These are phyloP conservation scores for Platysternon megacephalum DNA, from an alignment of 2,113 vertebrate genomes.

Conservation along the genomic window DNA sequence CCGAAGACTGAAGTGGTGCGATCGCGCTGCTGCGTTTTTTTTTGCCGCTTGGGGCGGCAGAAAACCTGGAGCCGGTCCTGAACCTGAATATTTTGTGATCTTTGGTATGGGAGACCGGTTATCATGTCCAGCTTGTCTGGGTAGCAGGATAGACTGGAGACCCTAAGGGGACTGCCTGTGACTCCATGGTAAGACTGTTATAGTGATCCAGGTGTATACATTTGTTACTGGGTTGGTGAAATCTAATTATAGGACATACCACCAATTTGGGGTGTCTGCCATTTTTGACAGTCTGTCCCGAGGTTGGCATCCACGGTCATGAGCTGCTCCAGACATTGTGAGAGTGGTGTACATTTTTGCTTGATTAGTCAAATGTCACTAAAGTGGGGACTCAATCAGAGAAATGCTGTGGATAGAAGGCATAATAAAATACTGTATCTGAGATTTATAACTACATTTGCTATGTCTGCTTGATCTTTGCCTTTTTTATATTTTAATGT, in stretches of 20 bases:
- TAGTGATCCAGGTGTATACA: not conserved
- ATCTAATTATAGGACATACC: not conserved
- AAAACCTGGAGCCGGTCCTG: too few relatives aligned
- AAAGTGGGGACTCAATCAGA: constrained; percentile 55
- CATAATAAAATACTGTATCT: not conserved
- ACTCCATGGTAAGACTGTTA: not conserved
- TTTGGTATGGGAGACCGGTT: not conserved
- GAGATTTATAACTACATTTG: not conserved
- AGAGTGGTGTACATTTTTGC: not conserved
- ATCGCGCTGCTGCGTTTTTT: too few relatives aligned
- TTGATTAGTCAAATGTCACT: not conserved
- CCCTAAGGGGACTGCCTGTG: too few relatives aligned
- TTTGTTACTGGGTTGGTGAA: not conserved
- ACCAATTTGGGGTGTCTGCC: not conserved
- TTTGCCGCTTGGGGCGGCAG: too few relatives aligned
- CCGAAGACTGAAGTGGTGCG: too few relatives aligned
- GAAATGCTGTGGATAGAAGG: not conserved
- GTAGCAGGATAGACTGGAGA: not conserved
- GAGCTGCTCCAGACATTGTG: not conserved
- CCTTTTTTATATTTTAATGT: not conserved
- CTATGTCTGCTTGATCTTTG: not conserved
- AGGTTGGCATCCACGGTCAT: not conserved
- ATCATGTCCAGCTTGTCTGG: not conserved
- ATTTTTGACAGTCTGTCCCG: not conserved
- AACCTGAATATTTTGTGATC: not conserved